Evolutionary conservation across 2,797 vertebrate genomes (phyloP), one percentile per base, ranked within the genome.

Genomic region (Sebastes matsubarae): DNA sequence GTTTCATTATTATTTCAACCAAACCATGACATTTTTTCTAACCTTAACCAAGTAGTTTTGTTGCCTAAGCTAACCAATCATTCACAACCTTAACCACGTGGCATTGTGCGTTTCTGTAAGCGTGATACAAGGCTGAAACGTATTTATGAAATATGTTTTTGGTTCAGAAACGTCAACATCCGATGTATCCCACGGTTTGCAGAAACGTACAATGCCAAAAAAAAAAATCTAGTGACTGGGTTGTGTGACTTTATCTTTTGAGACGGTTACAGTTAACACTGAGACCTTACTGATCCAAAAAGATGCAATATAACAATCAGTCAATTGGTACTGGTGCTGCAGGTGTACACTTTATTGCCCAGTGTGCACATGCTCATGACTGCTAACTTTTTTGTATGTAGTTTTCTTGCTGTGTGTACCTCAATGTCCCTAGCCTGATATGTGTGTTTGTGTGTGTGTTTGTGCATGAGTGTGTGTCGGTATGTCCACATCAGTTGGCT

Each of bases 401-500:
- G 16, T 24, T 71, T 67, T 7, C 3, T 73, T 58, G 7, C 8
- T 60, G 29, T 30, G 8, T 25, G 14, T 9, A 34, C 63, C 30
- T 66, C 52, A 46, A 3, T 34, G 4, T 61, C 3, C 27, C 57
- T 8, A 30, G 34, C 11, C 18, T 12, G n/a, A 8, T 52, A 2
- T 58, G 3, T 34, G 52, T 72, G 34, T 52, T 11, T 54, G n/a
- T 54, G 52, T 22, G n/a, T 22, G 52, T 59, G 12, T 75, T 1
- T 36, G 30, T 55, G 58, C 7, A 2, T 63, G 72, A 5, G 34
- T 50, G 27, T 27, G 38, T 61, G 57, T 50, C 1, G 0, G 5
- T 32, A 3, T 66, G 29, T 70, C 60, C 69, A 81, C 55, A 46
- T 46, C 42, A 68, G 38, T 59, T 68, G 67, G 32, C 36, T 82